Conservation (phyloP, 1,140 invertebrate species). For the Diabrotica virgifera region DNA sequence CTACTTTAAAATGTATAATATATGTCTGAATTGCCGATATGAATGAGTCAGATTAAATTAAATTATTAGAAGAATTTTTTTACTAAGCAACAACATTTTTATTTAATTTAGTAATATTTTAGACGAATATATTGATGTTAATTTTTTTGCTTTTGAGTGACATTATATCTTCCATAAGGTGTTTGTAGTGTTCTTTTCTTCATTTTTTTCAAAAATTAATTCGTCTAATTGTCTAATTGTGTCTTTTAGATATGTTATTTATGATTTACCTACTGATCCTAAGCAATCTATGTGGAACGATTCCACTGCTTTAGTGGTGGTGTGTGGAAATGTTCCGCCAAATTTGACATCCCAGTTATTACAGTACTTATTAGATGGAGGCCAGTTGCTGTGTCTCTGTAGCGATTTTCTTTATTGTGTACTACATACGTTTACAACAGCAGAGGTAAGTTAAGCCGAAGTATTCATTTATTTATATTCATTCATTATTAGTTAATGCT, state of each 20-base stretch:
- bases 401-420: conserved; percentile 77
- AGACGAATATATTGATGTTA: no score
- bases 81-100: no score
- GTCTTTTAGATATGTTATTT: conserved; percentile 69
- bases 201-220: conserved; percentile 3
- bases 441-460: conserved; percentile 56
- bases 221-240: conserved; percentile 23
- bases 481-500: no score
- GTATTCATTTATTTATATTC: no score
- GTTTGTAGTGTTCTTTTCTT: background rate
- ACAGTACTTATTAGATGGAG: conserved; percentile 71
- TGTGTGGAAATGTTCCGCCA: conserved; percentile 70
- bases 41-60: no score
- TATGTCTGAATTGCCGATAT: no score
- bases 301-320: conserved; percentile 69
- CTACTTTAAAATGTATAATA: no score
- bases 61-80: no score
- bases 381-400: conserved; percentile 76
- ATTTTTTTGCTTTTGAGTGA: conserved; percentile 6
- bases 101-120: no score
- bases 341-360: conserved; percentile 63
- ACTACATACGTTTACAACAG: conserved; percentile 74
- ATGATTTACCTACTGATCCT: conserved; percentile 63
- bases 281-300: conserved; percentile 67
- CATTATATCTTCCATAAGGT: no score